These are phyloP conservation scores for Brenthis ino DNA, from an alignment of 2,888 invertebrate species.

Conservation along the genomic window DNA sequence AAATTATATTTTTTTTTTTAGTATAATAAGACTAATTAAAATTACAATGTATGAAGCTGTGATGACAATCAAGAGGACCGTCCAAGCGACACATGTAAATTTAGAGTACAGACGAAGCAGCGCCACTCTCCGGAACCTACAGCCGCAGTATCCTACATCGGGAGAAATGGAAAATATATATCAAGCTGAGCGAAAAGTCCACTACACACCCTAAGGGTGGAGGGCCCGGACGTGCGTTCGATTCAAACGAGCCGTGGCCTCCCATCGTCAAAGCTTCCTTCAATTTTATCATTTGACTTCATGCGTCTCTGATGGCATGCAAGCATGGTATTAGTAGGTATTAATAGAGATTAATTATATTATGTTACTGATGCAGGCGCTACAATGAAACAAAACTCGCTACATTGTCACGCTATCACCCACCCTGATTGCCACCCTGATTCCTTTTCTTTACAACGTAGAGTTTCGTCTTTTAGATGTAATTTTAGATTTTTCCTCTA, in stretches of 20 bases:
- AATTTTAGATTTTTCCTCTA: constrained; percentile 70
- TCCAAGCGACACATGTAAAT: constrained; percentile 64
- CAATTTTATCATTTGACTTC: constrained; percentile 52
- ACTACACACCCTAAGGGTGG: constrained; percentile 73
- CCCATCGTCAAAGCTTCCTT: constrained; percentile 52
- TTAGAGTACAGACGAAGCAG: constrained; percentile 49
- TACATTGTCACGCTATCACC: neutral
- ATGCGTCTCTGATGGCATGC: constrained; percentile 41
- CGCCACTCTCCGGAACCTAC: constrained; percentile 62
- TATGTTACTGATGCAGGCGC: neutral
- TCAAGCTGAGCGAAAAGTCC: constrained; percentile 81
- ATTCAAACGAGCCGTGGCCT: constrained; percentile 76
- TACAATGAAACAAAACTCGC: neutral
- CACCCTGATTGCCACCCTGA: constrained; percentile 2
- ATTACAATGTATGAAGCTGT: constrained; percentile 27
- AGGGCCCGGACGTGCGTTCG: constrained; percentile 78
- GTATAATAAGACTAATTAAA: neutral
- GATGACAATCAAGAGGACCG: constrained; percentile 47
- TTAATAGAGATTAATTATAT: neutral
- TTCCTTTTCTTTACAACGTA: constrained; percentile 28
- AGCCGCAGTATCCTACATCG: constrained; percentile 71
- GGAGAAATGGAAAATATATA: constrained; percentile 81
- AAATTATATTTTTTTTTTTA: neutral
- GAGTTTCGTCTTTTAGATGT: constrained; percentile 61
- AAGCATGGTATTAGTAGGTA: constrained; percentile 27